These are phyloP conservation scores for Ciconia nigra DNA, from an alignment of 2,797 vertebrate species.

Conservation along the genomic window DNA sequence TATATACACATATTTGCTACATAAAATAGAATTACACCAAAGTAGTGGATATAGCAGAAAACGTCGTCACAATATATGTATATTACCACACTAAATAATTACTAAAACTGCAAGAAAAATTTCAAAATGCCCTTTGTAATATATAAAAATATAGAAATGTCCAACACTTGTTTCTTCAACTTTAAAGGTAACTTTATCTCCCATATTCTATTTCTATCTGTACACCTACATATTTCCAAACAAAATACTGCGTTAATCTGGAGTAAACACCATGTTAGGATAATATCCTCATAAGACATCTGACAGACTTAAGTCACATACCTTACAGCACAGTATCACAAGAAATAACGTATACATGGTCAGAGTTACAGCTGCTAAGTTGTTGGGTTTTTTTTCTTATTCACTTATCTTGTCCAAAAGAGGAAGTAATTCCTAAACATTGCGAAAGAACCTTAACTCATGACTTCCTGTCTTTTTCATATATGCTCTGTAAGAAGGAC, in stretches of 20 bases:
- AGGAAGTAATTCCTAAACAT: constrained; percentile 28
- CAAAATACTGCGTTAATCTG: constrained; percentile 63
- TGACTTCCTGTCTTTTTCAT: not conserved
- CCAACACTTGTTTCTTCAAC: constrained; percentile 12
- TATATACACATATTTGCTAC: constrained; percentile 55
- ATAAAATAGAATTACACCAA: constrained; percentile 49
- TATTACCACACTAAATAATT: constrained; percentile 51
- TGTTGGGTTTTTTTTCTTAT: not conserved
- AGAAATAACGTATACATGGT: not conserved
- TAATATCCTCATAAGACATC: not conserved
- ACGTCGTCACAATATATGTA: constrained; percentile 34
- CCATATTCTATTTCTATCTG: not conserved
- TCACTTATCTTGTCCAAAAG: not conserved
- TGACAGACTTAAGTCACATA: not conserved
- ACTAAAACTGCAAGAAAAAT: constrained; percentile 30
- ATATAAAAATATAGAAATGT: constrained; percentile 59
- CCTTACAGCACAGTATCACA: not conserved
- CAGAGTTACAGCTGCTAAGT: constrained; percentile 29
- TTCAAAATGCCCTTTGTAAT: constrained; percentile 62
- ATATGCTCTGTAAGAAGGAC: not conserved
- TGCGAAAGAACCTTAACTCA: not conserved
- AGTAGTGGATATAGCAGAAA: constrained; percentile 40
- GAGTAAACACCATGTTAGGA: not conserved
- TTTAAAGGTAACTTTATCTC: constrained; percentile 18
- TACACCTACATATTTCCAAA: constrained; percentile 45